A percentile compares a stretch with the other conserved stretches of the same genome.
Conservation (phyloP, 2,888 invertebrate species). For the Acanthacorydalis orientalis region DNA sequence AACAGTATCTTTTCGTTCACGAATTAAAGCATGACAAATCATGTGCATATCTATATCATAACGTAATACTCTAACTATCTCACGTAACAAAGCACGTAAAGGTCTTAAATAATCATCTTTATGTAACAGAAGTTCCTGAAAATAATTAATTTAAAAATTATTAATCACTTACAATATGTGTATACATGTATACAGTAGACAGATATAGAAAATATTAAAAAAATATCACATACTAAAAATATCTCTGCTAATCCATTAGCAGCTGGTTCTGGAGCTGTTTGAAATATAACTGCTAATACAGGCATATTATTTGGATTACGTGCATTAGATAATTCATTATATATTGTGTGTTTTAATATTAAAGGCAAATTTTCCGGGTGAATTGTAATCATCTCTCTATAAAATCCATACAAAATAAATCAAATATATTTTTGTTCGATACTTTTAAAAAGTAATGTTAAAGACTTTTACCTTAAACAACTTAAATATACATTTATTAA, state of each 20-base stretch:
- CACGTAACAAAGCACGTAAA: conserved; percentile 68
- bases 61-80: conserved; percentile 70
- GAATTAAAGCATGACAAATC: conserved; percentile 63
- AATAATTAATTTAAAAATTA: conserved; percentile 6
- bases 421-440: not conserved
- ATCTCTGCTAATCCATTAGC: conserved; percentile 73
- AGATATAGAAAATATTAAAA: not conserved
- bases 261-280: conserved; percentile 64
- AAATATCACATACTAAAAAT: conserved; percentile 34
- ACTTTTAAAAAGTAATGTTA: not conserved
- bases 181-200: not conserved
- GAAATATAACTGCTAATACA: conserved; percentile 76
- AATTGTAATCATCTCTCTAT: conserved; percentile 71
- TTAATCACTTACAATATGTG: not conserved
- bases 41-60: conserved; percentile 65
- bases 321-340: conserved; percentile 84
- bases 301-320: conserved; percentile 92
- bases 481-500: conserved; percentile 76
- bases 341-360: conserved; percentile 78
- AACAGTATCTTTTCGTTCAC: conserved; percentile 42
- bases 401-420: conserved; percentile 10
- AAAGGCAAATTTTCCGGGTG: conserved; percentile 72
- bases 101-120: conserved; percentile 84
- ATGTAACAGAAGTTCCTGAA: conserved; percentile 67
- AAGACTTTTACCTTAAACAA: conserved; percentile 42